Percentiles rank a stretch among this genome's conserved stretches.
Conservation (phyloP, 2,888 invertebrate species). For the Ptilodon capucinus region DNA sequence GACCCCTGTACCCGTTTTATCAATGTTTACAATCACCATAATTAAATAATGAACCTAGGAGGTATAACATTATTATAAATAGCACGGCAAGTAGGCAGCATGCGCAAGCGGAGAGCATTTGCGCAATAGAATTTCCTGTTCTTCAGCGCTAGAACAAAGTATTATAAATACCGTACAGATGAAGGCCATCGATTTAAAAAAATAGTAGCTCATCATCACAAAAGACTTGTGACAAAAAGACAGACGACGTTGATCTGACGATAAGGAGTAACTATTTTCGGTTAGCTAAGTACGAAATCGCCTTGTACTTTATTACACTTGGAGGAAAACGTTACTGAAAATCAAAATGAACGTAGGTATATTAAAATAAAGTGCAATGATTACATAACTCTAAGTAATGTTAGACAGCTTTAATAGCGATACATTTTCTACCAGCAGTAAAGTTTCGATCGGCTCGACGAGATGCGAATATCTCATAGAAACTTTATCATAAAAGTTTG, state of each 20-base stretch:
- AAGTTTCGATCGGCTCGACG: no score
- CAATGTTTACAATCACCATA: not conserved
- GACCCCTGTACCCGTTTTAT: not conserved
- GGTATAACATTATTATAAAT: conserved; percentile 11
- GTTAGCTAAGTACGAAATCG: conserved; percentile 46
- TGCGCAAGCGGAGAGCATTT: conserved; percentile 15
- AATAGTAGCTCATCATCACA: conserved; percentile 40
- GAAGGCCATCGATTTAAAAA: conserved; percentile 60
- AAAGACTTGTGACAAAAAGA: conserved; percentile 51
- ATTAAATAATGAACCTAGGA: not conserved
- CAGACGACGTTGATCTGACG: conserved; percentile 52
- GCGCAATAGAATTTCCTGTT: conserved; percentile 28
- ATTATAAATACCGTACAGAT: conserved; percentile 51
- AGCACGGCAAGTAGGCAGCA: conserved; percentile 10
- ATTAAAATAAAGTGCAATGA: not conserved
- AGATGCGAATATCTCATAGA: no score
- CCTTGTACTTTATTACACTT: conserved; percentile 45
- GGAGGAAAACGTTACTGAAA: conserved; percentile 35
- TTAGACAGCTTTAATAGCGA: no score
- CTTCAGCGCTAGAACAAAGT: conserved; percentile 28
- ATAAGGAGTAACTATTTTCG: conserved; percentile 62
- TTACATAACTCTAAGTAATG: no score
- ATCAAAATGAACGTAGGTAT: not conserved
- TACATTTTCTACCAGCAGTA: no score
- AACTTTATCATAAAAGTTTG: no score